Base-by-base conservation (phyloP, 2,888 invertebrate genomes). In the Chelonus formosanus region DNA sequence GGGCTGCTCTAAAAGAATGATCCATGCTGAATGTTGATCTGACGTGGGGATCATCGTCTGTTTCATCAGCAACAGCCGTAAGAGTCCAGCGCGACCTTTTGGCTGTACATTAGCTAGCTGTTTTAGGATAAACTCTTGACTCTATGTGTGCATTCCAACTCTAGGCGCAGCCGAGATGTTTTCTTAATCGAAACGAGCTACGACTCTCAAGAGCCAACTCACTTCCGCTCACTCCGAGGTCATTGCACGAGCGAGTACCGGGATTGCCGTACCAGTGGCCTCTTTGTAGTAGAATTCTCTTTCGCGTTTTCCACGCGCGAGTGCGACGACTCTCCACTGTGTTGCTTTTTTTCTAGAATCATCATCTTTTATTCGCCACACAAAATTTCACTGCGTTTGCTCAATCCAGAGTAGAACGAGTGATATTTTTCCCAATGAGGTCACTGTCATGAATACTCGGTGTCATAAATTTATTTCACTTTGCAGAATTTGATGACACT, bases 171-270 rank as follows among this genome's bases (percentile, higher is more conserved):
- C 40, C 59, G 50, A 61, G 61, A 61, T 61, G 61, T 52, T 61
- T 61, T 61, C 53, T 61, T 61, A 40, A 53, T 61, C 48, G 58
- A 52, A 61, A 52, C 61, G 52, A 61, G 59, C 31, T 35, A 35
- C 59, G 50, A 59, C 48, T 50, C 50, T 50, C 59, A 44, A 61
- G 52, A 67, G 62, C 58, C 67, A 63, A 53, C 68, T 68, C 73
- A 71, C 71, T 73, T 73, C 71, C 73, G 69, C 70, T 73, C 62
- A 73, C 70, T 73, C 70, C 60, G 70, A 70, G 73, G 73, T 73
- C 73, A 71, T 70, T 71, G 73, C 71, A 69, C 73, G 69, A 70
- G 67, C 69, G 70, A 62, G 60, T 67, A 69, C 69, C 70, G 70
- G 69, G 67, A 67, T 67, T 63, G 67, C 62, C 67, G 67, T 67